phyloP scores from a whole-genome alignment of 2,888 invertebrate genomes.

The Noctua janthe region DNA sequence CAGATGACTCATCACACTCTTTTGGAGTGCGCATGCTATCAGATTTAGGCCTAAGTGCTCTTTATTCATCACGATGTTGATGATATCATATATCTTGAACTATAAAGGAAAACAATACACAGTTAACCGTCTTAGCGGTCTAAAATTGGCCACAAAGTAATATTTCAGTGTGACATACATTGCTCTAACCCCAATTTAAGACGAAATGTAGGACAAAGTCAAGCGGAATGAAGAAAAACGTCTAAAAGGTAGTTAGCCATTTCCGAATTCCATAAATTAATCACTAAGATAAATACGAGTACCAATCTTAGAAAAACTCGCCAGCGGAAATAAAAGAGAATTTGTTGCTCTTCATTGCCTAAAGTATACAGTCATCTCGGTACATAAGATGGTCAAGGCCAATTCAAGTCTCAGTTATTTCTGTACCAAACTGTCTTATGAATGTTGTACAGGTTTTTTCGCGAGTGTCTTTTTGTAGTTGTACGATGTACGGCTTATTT shows the following conservation, averaged over 20 bases:
- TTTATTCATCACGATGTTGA: slow-evolving; percentile 34
- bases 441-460: slow-evolving; percentile 45
- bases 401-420: slow-evolving; percentile 57
- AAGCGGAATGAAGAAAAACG: neutral
- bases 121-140: slow-evolving; percentile 10
- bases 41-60: slow-evolving; percentile 35
- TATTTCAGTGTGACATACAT: slow-evolving; percentile 8
- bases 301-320: neutral
- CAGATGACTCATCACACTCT: slow-evolving; percentile 18
- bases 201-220: neutral
- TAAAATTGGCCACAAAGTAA: slow-evolving; percentile 17
- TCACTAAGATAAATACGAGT: neutral
- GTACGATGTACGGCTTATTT: slow-evolving; percentile 4
- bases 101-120: slow-evolving; percentile 43
- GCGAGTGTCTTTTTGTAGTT: slow-evolving; percentile 26
- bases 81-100: slow-evolving; percentile 36
- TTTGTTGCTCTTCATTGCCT: slow-evolving; percentile 43
- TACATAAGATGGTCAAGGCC: slow-evolving; percentile 59
- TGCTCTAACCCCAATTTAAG: neutral
- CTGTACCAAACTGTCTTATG: slow-evolving; percentile 47
- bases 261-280: neutral
- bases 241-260: neutral
- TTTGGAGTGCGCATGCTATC: slow-evolving; percentile 8
- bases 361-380: slow-evolving; percentile 52
- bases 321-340: slow-evolving; percentile 30